Evolutionary conservation across 1,140 invertebrate species (phyloP).

Genomic region (Galendromus occidentalis): DNA sequence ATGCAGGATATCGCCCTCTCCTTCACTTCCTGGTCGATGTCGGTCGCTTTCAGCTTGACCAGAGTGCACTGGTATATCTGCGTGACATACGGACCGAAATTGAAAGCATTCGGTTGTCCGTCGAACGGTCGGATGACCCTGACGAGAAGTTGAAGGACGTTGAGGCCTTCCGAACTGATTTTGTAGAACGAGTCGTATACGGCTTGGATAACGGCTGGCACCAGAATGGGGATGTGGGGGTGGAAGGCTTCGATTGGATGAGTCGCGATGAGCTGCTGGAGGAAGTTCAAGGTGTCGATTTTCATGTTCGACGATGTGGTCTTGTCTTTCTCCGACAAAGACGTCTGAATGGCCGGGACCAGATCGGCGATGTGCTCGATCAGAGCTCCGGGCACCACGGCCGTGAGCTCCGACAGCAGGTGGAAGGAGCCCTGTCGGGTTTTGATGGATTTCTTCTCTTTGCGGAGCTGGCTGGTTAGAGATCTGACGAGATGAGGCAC

Average conservation of each 20-base stretch:
- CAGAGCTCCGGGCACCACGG: constrained; percentile 67
- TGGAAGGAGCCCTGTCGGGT: constrained; percentile 76
- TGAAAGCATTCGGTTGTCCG: constrained; percentile 37
- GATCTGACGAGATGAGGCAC: constrained; percentile 61
- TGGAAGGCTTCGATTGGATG: constrained; percentile 60
- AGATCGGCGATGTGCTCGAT: constrained; percentile 60
- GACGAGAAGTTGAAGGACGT: constrained; percentile 79
- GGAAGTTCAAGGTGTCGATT: constrained; percentile 83
- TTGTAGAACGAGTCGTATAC: constrained; percentile 94
- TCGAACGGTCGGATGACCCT: constrained; percentile 70
- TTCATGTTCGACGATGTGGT: constrained; percentile 94
- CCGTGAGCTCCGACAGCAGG: constrained; percentile 68
- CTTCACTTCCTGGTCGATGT: constrained; percentile 96
- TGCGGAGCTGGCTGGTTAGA: constrained; percentile 69
- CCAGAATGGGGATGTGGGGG: constrained; percentile 54
- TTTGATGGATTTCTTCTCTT: constrained; percentile 60
- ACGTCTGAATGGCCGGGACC: constrained; percentile 74
- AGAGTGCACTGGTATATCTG: constrained; percentile 69
- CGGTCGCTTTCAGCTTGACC: constrained; percentile 66
- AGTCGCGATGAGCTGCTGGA: constrained; percentile 61
- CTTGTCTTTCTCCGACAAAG: constrained; percentile 36
- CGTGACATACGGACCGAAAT: constrained; percentile 53
- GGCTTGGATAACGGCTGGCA: constrained; percentile 63
- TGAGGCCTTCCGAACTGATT: constrained; percentile 79
- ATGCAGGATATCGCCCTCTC: constrained; percentile 91